Conservation (phyloP, 2,888 invertebrate species). For the Drosophila infuscata region DNA sequence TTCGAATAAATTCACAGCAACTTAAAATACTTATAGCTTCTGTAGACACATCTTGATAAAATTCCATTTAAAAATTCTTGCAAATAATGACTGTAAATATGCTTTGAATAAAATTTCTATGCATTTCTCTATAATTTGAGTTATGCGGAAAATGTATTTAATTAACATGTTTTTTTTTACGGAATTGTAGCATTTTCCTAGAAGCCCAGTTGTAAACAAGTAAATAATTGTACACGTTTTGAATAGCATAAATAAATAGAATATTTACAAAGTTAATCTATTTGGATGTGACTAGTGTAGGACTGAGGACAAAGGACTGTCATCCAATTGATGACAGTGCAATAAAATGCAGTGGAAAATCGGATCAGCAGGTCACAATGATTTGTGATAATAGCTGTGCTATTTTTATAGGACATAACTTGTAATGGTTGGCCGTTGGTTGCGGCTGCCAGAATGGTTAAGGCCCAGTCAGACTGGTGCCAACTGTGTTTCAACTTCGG, state of each 20-base stretch:
- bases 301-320: conserved; percentile 36
- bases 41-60: background rate
- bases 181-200: background rate
- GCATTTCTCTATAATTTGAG: no score
- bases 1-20: background rate
- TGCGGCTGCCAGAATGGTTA: conserved; percentile 45
- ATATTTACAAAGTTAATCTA: background rate
- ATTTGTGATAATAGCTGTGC: conserved; percentile 76
- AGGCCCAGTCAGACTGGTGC: conserved; percentile 70
- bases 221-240: no score
- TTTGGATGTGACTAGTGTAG: background rate
- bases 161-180: background rate
- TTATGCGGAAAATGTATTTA: background rate
- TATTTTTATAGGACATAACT: conserved; percentile 62
- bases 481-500: conserved; percentile 51
- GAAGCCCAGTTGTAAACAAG: background rate
- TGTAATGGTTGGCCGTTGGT: conserved; percentile 27
- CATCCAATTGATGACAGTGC: conserved; percentile 33
- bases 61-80: background rate
- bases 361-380: conserved; percentile 76
- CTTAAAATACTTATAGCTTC: background rate
- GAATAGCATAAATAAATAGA: background rate
- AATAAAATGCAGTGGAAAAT: conserved; percentile 53
- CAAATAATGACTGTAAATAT: background rate
- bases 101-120: background rate